Percentiles rank a stretch among this genome's conserved stretches.
Conservation (phyloP, 1,140 invertebrate species). For the Choristoneura fumiferana region DNA sequence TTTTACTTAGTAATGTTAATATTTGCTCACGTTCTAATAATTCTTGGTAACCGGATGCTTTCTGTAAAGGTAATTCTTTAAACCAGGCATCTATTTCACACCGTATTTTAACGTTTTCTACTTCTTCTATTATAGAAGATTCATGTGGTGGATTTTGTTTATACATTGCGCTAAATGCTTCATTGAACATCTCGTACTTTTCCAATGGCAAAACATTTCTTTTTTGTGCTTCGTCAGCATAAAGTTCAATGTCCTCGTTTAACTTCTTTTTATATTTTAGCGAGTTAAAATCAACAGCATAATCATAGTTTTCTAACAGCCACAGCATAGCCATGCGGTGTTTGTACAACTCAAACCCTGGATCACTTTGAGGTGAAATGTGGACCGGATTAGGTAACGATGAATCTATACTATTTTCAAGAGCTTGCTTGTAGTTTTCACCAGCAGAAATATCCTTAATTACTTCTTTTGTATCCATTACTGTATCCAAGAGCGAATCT, state of each 20-base stretch:
- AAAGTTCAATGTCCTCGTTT: slow-evolving; percentile 36
- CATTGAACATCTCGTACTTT: slow-evolving; percentile 43
- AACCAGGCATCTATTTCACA: slow-evolving; percentile 50
- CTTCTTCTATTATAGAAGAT: slow-evolving; percentile 34
- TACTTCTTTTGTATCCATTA: slow-evolving; percentile 33
- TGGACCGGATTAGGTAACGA: slow-evolving; percentile 37
- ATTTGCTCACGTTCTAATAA: slow-evolving; percentile 42
- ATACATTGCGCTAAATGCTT: slow-evolving; percentile 40
- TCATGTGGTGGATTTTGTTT: slow-evolving; percentile 40
- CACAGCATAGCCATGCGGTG: slow-evolving; percentile 40
- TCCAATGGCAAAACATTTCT: slow-evolving; percentile 33
- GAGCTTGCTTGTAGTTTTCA: slow-evolving; percentile 36
- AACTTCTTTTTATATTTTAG: slow-evolving; percentile 39
- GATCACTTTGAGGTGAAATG: slow-evolving; percentile 27
- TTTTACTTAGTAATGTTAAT: slow-evolving; percentile 39
- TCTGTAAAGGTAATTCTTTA: slow-evolving; percentile 37
- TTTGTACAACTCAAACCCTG: slow-evolving; percentile 50
- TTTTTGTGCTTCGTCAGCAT: slow-evolving; percentile 32
- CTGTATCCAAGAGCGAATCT: slow-evolving; percentile 23
- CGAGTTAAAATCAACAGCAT: slow-evolving; percentile 36
- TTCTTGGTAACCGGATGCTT: slow-evolving; percentile 27
- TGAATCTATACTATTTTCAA: slow-evolving; percentile 41
- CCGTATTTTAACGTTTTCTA: slow-evolving; percentile 46
- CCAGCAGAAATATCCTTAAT: slow-evolving; percentile 32
- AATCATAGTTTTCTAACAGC: slow-evolving; percentile 51